These are phyloP conservation scores for Varanus komodoensis DNA, from an alignment of 2,113 vertebrate genomes.

Conservation along the genomic window DNA sequence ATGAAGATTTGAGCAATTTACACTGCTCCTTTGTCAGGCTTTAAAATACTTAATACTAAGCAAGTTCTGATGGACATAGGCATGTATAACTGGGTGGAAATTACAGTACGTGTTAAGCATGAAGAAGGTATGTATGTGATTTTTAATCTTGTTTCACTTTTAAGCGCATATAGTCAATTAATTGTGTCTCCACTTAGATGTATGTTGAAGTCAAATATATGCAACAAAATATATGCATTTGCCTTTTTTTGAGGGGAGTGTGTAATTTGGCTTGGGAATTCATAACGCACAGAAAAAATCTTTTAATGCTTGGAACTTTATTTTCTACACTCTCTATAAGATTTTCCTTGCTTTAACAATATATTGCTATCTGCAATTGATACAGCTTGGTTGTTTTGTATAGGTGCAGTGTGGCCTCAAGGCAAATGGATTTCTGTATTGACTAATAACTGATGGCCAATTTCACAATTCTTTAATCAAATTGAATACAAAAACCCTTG, in stretches of 20 bases:
- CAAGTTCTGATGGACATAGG: neutral
- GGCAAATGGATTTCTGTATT: neutral
- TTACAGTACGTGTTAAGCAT: neutral
- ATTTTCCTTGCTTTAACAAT: neutral
- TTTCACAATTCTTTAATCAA: neutral
- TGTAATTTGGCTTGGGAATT: neutral
- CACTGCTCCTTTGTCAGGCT: neutral
- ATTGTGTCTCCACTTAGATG: neutral
- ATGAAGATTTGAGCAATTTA: neutral
- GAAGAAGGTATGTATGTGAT: neutral
- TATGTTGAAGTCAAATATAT: neutral
- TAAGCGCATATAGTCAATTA: neutral
- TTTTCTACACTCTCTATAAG: neutral
- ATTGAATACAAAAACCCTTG: neutral
- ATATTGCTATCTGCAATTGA: neutral
- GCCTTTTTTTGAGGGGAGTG: neutral
- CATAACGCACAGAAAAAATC: neutral
- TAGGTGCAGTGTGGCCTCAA: conserved; percentile 4
- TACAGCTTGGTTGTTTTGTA: neutral
- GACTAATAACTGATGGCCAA: neutral
- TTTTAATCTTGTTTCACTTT: neutral
- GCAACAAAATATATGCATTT: neutral
- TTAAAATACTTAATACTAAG: neutral
- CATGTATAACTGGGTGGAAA: neutral
- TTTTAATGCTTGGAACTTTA: neutral